These are phyloP conservation scores for Erpetoichthys calabaricus DNA, from an alignment of 2,797 vertebrate genomes.

Conservation along the genomic window DNA sequence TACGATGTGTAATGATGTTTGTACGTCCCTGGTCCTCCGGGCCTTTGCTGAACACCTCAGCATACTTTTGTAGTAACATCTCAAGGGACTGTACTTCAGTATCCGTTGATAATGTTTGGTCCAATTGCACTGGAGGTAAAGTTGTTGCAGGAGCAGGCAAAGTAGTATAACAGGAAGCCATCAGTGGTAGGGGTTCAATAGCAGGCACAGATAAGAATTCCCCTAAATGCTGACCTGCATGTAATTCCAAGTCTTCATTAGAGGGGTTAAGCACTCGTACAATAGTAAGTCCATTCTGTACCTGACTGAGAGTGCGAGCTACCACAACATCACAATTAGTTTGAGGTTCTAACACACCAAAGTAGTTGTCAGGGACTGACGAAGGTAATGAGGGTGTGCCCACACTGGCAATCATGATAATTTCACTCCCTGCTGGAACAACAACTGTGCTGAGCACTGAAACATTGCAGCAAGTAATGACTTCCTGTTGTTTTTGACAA, in stretches of 20 bases:
- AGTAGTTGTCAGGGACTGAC: constrained; percentile 14
- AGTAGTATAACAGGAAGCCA: constrained; percentile 6
- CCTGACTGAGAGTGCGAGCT: constrained; percentile 10
- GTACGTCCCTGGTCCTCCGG: too few species aligned
- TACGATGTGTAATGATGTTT: too few species aligned
- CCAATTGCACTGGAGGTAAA: background rate
- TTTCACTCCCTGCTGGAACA: constrained; percentile 14
- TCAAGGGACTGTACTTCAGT: too few species aligned
- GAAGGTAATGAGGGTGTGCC: constrained; percentile 11
- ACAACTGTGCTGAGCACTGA: constrained; percentile 4
- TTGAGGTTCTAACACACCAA: constrained; percentile 14
- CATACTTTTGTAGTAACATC: too few species aligned
- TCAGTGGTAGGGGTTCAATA: background rate
- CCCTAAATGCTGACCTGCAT: constrained; percentile 11
- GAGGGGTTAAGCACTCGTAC: background rate
- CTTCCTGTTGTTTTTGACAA: constrained; percentile 10
- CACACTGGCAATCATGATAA: constrained; percentile 14
- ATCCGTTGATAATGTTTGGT: too few species aligned
- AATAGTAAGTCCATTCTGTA: constrained; percentile 12
- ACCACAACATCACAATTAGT: constrained; percentile 9
- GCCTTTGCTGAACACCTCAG: too few species aligned
- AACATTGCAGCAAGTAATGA: constrained; percentile 1
- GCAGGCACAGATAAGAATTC: constrained; percentile 9
- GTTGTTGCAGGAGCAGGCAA: background rate
- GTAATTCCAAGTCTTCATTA: constrained; percentile 8